Evolutionary conservation across 1,140 invertebrate species (phyloP), one percentile per base, ranked within the genome.

Genomic region (Schlechtendalia chinensis): DNA sequence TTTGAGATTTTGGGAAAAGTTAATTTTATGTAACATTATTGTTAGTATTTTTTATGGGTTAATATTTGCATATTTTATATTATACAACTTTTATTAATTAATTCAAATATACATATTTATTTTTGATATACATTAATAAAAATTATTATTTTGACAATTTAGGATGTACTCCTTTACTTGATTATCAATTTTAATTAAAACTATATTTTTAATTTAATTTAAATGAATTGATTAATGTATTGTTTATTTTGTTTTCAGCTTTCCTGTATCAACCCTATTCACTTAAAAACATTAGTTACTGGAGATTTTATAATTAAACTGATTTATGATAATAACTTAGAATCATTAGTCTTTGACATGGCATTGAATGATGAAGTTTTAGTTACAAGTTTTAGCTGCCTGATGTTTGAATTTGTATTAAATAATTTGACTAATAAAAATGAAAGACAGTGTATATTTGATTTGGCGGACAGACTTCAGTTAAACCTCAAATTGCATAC

Each of bases 341-440:
- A 79, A 63, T 8, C 10, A 45, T 19, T 79, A 59, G 17, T 79
- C 10, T 19, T 79, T 14, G 39, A 61, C n/a, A 47, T 79, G 22
- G 75, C 58, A 47, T 19, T 79, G n/a, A 47, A 24, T 0, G 24
- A 79, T 79, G 58, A 63, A 50, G 5, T 63, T 47, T 63, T 79
- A 27, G 8, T 54, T 47, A 14, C 58, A 27, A 50, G n/a, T 27
- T 79, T 79, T 61, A 63, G 75, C 11, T 19, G 32, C 22, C 47
- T 63, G 17, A 63, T 79, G 14, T 79, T 79, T 79, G 75, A 79
- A 5, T 79, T 47, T 63, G 61, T 79, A 61, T 47, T 79, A 50
- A 61, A 79, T 8, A 79, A 79, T 47, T 11, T 79, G 5, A 5
- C 11, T 6, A n/a, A 47, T 63, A 39, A 79, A 47, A 61, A 63